Base-by-base conservation (phyloP, 1,140 invertebrate genomes). In the Triops longicaudatus region DNA sequence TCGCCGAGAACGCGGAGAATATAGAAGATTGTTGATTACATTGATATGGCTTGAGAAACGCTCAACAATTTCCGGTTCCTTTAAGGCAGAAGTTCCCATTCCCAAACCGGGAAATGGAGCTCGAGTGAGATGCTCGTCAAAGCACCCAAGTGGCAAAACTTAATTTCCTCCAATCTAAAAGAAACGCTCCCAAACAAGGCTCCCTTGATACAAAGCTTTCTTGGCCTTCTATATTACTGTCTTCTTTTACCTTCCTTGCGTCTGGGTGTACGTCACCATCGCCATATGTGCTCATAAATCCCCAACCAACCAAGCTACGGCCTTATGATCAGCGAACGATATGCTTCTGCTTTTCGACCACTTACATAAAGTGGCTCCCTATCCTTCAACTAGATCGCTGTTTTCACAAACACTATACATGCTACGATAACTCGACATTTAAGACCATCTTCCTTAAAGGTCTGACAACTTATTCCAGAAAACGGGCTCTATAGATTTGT, bases 151-250 rank as follows among this genome's bases (percentile, higher is more conserved):
- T 63, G 50, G 50, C 50, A 63, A 63, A 63, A 63, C 50, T 63
- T 63, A 63, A 63, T 63, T 63, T 63, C 50, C 50, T 63, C 50
- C 50, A 63, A 63, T 63, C 50, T 63, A 63, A 63, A 63, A 63
- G 50, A 63, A 63, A 17, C 50, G 50, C 17, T 63, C 50, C 50
- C 14, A 17, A 22, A 17, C 50, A 6, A 22, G n/a, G 31, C 22
- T 22, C 50, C 14, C 50, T 63, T 10, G 50, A 22, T 63, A 63
- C 50, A 22, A 63, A 63, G 50, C 50, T 63, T 63, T 22, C 50
- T 63, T 63, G 17, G 17, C 22, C 50, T 63, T 63, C 22, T 37
- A 37, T 37, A 37, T 63, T 22, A 63, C 50, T 63, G 0, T 63
- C 17, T 63, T 63, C 50, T n/a, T 63, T 22, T 63, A n/a, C 50